These are phyloP conservation scores for Leptinotarsa undecemlineata DNA, from an alignment of 1,140 invertebrate genomes.

Conservation along the genomic window DNA sequence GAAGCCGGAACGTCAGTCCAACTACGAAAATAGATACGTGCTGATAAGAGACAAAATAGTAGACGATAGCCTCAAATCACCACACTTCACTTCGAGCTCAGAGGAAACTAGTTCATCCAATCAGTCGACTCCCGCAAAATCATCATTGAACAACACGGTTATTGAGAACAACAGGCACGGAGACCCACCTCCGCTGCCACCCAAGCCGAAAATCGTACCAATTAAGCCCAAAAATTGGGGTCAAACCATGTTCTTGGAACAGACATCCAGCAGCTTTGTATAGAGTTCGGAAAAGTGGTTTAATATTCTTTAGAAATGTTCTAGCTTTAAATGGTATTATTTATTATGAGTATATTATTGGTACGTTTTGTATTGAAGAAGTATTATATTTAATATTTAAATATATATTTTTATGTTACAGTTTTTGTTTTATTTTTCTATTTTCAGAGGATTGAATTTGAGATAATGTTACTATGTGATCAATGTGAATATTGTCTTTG, in stretches of 20 bases:
- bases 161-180: constrained; percentile 43
- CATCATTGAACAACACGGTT: constrained; percentile 44
- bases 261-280: constrained; percentile 68
- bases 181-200: constrained; percentile 61
- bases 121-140: constrained; percentile 42
- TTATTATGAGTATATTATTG: constrained; percentile 14
- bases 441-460: too few species aligned
- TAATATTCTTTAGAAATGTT: neutral
- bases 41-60: neutral
- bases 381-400: constrained; percentile 30
- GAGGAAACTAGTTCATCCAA: constrained; percentile 35
- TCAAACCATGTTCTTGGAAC: constrained; percentile 60
- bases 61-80: neutral
- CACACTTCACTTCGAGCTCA: constrained; percentile 13
- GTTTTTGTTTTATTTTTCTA: neutral
- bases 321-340: constrained; percentile 12
- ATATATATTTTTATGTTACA: constrained; percentile 23
- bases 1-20: constrained; percentile 15
- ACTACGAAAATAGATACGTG: constrained; percentile 42
- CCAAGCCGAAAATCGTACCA: constrained; percentile 63
- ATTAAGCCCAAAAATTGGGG: constrained; percentile 64
- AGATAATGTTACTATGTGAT: too few species aligned
- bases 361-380: constrained; percentile 21
- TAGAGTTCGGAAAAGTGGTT: neutral
- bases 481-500: too few species aligned